Base-by-base conservation (phyloP, 2,113 vertebrate species). In the Brachyistius frenatus region DNA sequence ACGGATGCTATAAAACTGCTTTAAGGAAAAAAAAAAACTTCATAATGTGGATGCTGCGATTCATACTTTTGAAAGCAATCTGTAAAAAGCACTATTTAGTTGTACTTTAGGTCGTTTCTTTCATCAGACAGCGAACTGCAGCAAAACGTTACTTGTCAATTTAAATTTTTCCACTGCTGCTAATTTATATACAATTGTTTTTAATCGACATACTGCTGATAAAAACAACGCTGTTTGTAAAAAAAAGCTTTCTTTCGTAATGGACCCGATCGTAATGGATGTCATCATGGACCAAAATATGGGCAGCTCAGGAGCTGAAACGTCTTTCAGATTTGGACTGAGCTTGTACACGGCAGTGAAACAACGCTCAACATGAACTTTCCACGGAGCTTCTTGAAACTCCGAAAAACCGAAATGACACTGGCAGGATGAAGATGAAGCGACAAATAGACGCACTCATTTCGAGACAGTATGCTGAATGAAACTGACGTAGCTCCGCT, bases 1-100 rank as follows among this genome's bases (percentile, higher is more conserved):
- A 44, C 13, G 41, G 11, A 13, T 13, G 9, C 10, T 44, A 44
- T 13, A 11, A 11, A 11, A 13, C 10, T 44, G 9, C 41, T 44
- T 44, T 44, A 13, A 44, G 10, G 41, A 44, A 3, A 16, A n/a
- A 1, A 23, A 57, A 16, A n/a, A 1, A 55, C 55, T 65, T 55
- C 8, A 55, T 15, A 71, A 46, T 13, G 47, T 73, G 44, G 16
- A 33, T 44, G 49, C 49, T 0, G 5, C 60, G 64, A 66, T 80
- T 73, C 14, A 72, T 61, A 74, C 68, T 61, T 69, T 56, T 76
- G 54, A 69, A 64, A 7, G 14, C 60, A 73, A 44, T 72, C 32
- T 65, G 37, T 80, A 47, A 67, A 63, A 67, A 53, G 52, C 41
- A 61, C 2, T 16, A 44, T 65, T 73, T 14, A 5, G 44, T 31